Evolutionary conservation across 30 jellyfish, hydroid and myxozoan genomes (phyloP), one percentile per base, ranked within the genome.

Genomic region (Aurelia sp.): DNA sequence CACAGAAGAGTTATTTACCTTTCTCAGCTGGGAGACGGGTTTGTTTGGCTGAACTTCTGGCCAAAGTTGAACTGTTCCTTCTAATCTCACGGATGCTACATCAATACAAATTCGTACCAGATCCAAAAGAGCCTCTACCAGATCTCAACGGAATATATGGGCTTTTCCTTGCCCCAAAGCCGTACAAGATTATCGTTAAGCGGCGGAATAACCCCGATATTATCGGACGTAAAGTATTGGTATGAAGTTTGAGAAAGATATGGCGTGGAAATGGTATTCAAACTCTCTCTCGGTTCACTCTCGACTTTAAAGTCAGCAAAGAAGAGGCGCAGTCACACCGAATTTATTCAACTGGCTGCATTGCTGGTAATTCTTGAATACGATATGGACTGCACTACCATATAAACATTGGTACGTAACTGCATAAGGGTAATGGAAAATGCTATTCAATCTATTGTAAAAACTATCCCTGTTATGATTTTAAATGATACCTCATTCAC

Each of bases 11-110:
- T 58, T 90, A 82, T 61, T 76, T 90, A 33, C 97, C 97, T 12
- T 90, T 90, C 68, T 90, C 97, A 5, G 97, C 97, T 10, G 97
- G 97, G 12, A 35, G 97, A 66, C 58, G 97, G 47, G 91, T 90
- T 12, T 90, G 97, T 63, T 59, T 90, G 63, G 97, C 97, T 13
- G 97, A 90, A 59, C 68, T 88, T 24, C 84, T 90, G 20, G 97
- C 97, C 55, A 90, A 90, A 62, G 74, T 90, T 82, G 97, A 90
- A 61, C 82, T 90, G 24, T 90, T 80, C 44, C 53, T 90, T 33
- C 91, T 90, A 6, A 76, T 90, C 48, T 51, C 91, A 9, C 91
- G 91, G 48, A 62, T 90, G 88, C 77, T 90, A 62, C 83, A 83
- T 41, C 81, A 60, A 52, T 90, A 74, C 78, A 74, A 83, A 50